These are phyloP conservation scores for Halisarca cf. caerulea DNA, from an alignment of 37 sponge, comb jelly and placozoan species.

Conservation along the genomic window DNA sequence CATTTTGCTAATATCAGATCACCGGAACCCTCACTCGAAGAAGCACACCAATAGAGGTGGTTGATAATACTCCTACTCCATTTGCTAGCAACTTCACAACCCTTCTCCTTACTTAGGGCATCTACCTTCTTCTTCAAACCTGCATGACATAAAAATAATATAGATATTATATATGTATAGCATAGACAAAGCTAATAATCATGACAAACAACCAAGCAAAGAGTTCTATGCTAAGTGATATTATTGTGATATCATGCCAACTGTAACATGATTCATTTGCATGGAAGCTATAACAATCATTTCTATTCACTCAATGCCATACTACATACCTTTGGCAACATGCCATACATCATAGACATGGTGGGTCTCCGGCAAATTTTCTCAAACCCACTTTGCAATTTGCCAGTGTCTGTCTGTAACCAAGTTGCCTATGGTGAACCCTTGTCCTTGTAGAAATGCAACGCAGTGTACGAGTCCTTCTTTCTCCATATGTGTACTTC, in stretches of 20 bases:
- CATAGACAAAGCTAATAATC: too few species aligned
- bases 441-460: slow-evolving; percentile 19
- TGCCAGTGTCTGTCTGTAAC: slow-evolving; percentile 63
- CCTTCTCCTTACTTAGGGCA: neutral
- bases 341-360: slow-evolving; percentile 69
- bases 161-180: too few species aligned
- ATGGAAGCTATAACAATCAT: too few species aligned
- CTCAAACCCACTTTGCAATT: slow-evolving; percentile 44
- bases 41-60: slow-evolving; percentile 47
- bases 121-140: neutral
- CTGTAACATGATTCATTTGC: too few species aligned
- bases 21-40: slow-evolving; percentile 27
- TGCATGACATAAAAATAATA: neutral
- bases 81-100: neutral
- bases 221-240: too few species aligned
- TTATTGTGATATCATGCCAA: too few species aligned
- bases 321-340: slow-evolving; percentile 63
- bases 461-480: slow-evolving; percentile 38
- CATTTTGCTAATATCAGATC: slow-evolving; percentile 48
- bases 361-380: slow-evolving; percentile 6
- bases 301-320: too few species aligned
- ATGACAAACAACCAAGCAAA: too few species aligned
- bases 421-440: neutral
- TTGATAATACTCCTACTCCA: neutral
- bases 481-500: slow-evolving; percentile 61